Conservation (phyloP, 2,797 vertebrate genomes). For the Myripristis jacobus region DNA sequence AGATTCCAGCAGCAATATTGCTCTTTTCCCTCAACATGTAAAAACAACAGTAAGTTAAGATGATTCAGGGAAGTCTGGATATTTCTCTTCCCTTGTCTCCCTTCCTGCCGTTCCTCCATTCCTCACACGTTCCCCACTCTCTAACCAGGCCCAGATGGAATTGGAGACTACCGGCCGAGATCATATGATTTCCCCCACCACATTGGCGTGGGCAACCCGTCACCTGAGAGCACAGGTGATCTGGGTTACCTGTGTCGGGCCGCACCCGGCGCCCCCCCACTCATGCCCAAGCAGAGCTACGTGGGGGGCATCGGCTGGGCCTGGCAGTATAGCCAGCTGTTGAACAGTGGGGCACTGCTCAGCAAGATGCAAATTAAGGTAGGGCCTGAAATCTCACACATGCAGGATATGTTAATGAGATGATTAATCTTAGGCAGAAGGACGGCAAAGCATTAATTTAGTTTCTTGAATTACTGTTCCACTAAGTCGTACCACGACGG, state of each 20-base stretch:
- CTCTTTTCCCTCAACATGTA: too few species aligned
- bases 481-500: too few species aligned
- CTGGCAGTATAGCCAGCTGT: slow-evolving; percentile 66
- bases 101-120: not conserved
- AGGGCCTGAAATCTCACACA: not conserved
- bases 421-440: not conserved
- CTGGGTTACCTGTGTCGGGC: slow-evolving; percentile 78
- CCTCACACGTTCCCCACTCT: slow-evolving; percentile 2
- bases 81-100: not conserved
- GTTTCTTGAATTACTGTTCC: too few species aligned
- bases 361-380: slow-evolving; percentile 85
- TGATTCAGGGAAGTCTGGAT: not conserved
- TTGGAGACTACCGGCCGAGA: slow-evolving; percentile 80
- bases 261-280: slow-evolving; percentile 40
- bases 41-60: not conserved
- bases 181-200: slow-evolving; percentile 65
- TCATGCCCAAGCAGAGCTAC: slow-evolving; percentile 53
- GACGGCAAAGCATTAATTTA: not conserved
- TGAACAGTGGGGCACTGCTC: slow-evolving; percentile 74
- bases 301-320: slow-evolving; percentile 83
- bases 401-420: slow-evolving; percentile 22
- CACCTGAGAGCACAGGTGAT: slow-evolving; percentile 77
- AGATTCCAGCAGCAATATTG: too few species aligned
- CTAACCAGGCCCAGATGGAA: slow-evolving; percentile 82
- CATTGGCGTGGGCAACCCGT: slow-evolving; percentile 67